A percentile compares a stretch with the other conserved stretches of the same genome.
Evolutionary conservation across 2,888 invertebrate genomes (phyloP).

Genomic region (Apamea sordens): DNA sequence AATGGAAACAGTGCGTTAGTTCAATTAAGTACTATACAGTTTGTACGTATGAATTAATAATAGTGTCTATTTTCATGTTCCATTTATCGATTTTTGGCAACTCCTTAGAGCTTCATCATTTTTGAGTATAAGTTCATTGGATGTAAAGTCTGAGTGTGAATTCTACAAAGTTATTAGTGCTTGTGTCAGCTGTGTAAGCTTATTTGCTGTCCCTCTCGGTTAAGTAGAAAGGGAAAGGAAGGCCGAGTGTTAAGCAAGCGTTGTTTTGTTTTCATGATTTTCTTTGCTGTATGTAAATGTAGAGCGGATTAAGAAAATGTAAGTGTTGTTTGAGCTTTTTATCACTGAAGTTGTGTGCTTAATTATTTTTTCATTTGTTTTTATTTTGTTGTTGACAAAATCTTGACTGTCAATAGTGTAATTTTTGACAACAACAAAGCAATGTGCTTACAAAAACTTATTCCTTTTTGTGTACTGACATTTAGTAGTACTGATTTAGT

Average conservation of each 20-base stretch:
- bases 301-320: constrained; percentile 84
- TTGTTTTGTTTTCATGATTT: constrained; percentile 87
- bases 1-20: constrained; percentile 75
- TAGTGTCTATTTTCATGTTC: constrained; percentile 67
- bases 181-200: constrained; percentile 86
- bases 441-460: constrained; percentile 11
- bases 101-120: constrained; percentile 69
- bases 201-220: constrained; percentile 82
- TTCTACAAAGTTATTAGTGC: constrained; percentile 87
- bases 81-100: constrained; percentile 74
- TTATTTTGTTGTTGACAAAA: constrained; percentile 1
- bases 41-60: constrained; percentile 70
- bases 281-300: constrained; percentile 78
- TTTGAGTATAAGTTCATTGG: constrained; percentile 71
- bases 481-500: constrained; percentile 45
- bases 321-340: constrained; percentile 74
- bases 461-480: constrained; percentile 21
- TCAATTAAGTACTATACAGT: constrained; percentile 68
- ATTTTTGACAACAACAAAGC: constrained; percentile 41
- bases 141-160: constrained; percentile 78
- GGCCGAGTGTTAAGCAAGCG: constrained; percentile 78
- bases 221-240: constrained; percentile 85
- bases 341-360: constrained; percentile 32
- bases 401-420: constrained; percentile 7
- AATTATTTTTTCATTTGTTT: constrained; percentile 31